Percentiles rank a stretch among this genome's conserved stretches.
Evolutionary conservation across 2,113 vertebrate species (phyloP).

Genomic region (Pungitius pungitius): DNA sequence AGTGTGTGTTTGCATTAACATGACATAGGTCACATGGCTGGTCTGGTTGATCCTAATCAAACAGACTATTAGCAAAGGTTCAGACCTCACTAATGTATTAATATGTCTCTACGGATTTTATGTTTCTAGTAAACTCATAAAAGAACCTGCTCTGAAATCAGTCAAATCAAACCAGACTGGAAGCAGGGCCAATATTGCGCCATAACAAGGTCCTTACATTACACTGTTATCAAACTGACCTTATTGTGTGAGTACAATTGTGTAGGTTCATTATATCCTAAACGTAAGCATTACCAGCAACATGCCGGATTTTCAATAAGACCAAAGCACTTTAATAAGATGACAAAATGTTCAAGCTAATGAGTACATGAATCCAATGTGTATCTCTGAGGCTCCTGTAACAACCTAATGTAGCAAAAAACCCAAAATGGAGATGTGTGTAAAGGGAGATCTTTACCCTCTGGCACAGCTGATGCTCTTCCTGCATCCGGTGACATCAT

Average conservation of each 20-base stretch:
- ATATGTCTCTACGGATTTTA: constrained; percentile 2
- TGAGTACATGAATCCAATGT: not conserved
- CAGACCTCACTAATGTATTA: constrained; percentile 15
- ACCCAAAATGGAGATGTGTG: not conserved
- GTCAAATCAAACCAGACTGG: not conserved
- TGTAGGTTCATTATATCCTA: not conserved
- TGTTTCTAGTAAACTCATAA: constrained; percentile 22
- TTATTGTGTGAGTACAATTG: not conserved
- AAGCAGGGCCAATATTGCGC: not conserved
- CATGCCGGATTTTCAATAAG: not conserved
- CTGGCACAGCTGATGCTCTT: too few relatives aligned
- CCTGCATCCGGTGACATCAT: too few relatives aligned
- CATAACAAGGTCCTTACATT: not conserved
- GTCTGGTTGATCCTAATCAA: constrained; percentile 32
- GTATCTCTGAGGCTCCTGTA: not conserved
- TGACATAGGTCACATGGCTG: constrained; percentile 2
- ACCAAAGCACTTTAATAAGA: not conserved
- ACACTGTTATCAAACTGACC: not conserved
- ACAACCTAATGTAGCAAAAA: not conserved
- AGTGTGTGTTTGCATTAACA: not conserved
- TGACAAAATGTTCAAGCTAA: not conserved
- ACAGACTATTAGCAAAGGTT: constrained; percentile 13
- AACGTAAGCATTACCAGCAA: not conserved
- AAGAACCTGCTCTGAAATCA: not conserved
- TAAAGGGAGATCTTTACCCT: not conserved